These are phyloP conservation scores for Oriolus oriolus DNA, from an alignment of 2,113 vertebrate genomes.

Conservation along the genomic window DNA sequence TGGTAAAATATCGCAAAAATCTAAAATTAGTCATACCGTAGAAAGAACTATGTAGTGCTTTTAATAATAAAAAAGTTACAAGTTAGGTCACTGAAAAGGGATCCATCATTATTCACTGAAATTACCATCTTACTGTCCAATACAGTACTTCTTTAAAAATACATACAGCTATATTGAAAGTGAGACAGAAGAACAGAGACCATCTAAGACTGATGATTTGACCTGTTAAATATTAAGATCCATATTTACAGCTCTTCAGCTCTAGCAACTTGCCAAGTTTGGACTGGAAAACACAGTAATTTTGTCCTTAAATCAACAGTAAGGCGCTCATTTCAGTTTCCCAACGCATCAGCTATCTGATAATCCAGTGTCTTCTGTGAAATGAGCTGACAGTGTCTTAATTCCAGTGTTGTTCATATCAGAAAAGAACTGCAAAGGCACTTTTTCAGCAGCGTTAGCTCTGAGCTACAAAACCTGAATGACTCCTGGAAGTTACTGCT, in stretches of 20 bases:
- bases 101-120: constrained; percentile 69
- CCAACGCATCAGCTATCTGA: background rate
- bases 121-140: constrained; percentile 65
- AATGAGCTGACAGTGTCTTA: background rate
- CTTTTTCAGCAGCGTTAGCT: background rate
- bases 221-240: constrained; percentile 73
- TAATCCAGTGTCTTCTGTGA: background rate
- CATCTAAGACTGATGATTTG: constrained; percentile 50
- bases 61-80: constrained; percentile 60
- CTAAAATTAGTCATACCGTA: constrained; percentile 66
- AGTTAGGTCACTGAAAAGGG: constrained; percentile 43
- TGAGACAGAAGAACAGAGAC: constrained; percentile 22
- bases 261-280: background rate
- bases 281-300: background rate
- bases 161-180: constrained; percentile 51
- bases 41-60: constrained; percentile 48
- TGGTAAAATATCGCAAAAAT: constrained; percentile 41
- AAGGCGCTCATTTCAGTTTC: background rate
- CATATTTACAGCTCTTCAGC: constrained; percentile 60
- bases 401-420: background rate
- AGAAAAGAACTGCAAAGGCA: background rate
- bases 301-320: background rate
- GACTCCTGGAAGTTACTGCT: background rate
- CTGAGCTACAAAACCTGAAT: background rate
- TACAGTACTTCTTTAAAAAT: constrained; percentile 71